Evolutionary conservation across 2,888 invertebrate genomes (phyloP), one percentile per base, ranked within the genome.

Genomic region (Dasysyrphus albostriatus): DNA sequence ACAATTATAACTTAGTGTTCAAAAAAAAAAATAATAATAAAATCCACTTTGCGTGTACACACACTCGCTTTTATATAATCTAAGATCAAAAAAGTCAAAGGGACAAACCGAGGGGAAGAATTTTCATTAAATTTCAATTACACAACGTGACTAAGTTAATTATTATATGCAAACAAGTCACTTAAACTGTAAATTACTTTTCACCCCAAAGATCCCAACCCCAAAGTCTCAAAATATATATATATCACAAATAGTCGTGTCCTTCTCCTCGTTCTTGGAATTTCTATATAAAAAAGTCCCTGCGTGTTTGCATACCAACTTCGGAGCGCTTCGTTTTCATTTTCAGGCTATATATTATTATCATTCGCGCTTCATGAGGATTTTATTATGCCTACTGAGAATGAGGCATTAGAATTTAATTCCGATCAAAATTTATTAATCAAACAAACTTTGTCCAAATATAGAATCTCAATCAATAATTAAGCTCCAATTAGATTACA

Each of bases 121-220:
- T 81, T 84, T 84, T 84, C 80, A 84, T 84, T 84, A 81, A 84
- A 76, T 84, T 84, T 84, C 84, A 84, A 84, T 84, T 84, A 84
- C 80, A 80, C 80, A 81, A 81, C 84, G 80, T 80, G 76, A 81
- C 84, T 84, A 67, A 58, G 65, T 84, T 84, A 79, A 84, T 84
- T 84, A 80, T 76, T 80, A 84, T 84, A 84, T 84, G 81, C 84
- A 84, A 84, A 84, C 84, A 84, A 84, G 84, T 84, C 84, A 84
- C 84, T 84, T 84, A 84, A 76, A 80, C 76, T 80, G 72, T 76
- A 84, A 84, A 84, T 80, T 84, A 76, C 80, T 84, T 83, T 83
- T 54, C 65, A 42, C 19, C 65, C 79, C 67, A 24, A 10, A 16
- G 10, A 34, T 34, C 34, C 34, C 32, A 32, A 32, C 65, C 16